Base-by-base conservation (phyloP, 2,888 invertebrate genomes). In the Geotrupes spiniger region DNA sequence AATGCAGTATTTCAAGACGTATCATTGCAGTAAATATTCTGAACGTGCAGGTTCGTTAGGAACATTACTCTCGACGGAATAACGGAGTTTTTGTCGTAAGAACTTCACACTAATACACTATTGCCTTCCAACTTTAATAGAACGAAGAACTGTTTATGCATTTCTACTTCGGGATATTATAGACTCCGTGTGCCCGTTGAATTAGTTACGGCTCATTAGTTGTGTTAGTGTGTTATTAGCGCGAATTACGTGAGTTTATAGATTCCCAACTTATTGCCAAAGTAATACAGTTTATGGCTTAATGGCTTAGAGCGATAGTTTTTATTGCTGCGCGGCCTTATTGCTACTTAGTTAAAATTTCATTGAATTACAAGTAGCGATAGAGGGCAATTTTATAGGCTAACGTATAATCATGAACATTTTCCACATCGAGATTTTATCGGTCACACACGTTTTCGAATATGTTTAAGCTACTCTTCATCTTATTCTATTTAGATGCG, bases 51-150 rank as follows among this genome's bases (percentile, higher is more conserved):
- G 36, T 31, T 28, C 50, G 37, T 50, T 50, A 36, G 45, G 42
- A 42, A 42, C 45, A 50, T 50, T 50, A 50, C 41, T 46, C 50
- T 50, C 50, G 37, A 16, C 38, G 41, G 50, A 38, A 41, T 45
- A 45, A 39, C 29, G 17, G 8, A 14, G 31, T 38, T 50, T 50
- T 50, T 50, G 33, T 14, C 14, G 2, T 2, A 14, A 33, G 33
- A 33, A 33, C 33, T 33, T 33, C 33, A 15, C 14, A 33, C 33
- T 33, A 33, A 33, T 33, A 33, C 33, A 12, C 33, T 33, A 33
- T 33, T 33, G 14, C 33, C 33, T 33, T 12, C 10, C 33, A 33
- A 33, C 33, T 14, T 33, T 14, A 10, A 33, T 33, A 33, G 33
- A 10, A 33, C n/a, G 33, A 14, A 33, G 12, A 14, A 15, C 33